These are phyloP conservation scores for Meriones psammophilus DNA, from an alignment of 2,797 vertebrate genomes.

Conservation along the genomic window DNA sequence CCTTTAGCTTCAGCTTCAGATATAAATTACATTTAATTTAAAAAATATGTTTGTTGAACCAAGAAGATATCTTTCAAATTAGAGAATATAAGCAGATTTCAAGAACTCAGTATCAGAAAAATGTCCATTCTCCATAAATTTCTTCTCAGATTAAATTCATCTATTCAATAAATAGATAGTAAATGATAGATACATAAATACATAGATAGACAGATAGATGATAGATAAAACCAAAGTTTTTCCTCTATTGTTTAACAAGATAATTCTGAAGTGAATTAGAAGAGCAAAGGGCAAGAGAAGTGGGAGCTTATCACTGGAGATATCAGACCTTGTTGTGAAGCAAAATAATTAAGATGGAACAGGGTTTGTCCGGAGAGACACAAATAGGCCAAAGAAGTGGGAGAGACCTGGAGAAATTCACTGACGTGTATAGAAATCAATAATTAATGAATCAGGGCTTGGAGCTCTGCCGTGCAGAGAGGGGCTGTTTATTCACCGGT, in stretches of 20 bases:
- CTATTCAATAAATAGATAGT: neutral
- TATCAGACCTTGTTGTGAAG: neutral
- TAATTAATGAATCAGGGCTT: neutral
- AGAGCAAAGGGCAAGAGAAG: neutral
- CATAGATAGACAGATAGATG: neutral
- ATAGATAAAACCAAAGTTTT: neutral
- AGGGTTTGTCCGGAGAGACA: neutral
- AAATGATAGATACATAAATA: neutral
- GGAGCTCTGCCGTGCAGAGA: neutral
- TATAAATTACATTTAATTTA: constrained; percentile 4
- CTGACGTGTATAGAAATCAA: neutral
- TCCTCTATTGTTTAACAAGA: constrained; percentile 17
- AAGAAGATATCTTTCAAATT: constrained; percentile 47
- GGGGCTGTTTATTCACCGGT: neutral
- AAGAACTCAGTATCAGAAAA: neutral
- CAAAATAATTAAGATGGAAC: constrained; percentile 44
- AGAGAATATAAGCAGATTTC: constrained; percentile 25
- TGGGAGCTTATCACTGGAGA: neutral
- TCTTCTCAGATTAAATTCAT: neutral
- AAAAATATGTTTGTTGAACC: neutral
- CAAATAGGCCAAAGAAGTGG: neutral
- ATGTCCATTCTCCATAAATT: neutral
- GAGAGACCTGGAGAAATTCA: constrained; percentile 1
- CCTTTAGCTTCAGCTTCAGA: neutral
- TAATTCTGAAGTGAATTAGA: constrained; percentile 18